Evolutionary conservation across 2,113 vertebrate species (phyloP), one percentile per base, ranked within the genome.

Genomic region (Anser cygnoides): DNA sequence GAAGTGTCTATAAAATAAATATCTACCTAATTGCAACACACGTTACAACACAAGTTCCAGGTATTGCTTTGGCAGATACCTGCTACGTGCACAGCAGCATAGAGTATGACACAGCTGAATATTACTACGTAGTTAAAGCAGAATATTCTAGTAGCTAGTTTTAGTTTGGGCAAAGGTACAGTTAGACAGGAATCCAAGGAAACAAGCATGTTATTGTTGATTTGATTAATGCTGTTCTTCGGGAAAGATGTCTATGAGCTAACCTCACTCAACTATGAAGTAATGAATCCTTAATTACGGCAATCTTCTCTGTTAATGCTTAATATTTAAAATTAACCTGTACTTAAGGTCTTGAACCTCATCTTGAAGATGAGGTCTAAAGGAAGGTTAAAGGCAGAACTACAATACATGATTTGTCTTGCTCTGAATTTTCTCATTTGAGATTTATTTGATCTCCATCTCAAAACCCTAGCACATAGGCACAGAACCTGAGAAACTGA

Each of bases 261-360:
- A 87, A n/a, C 15, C 41, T 87, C 54, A 83, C 21, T 92, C 55
- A 11, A 6, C 43, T 52, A 78, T 78, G 70, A 94, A 50, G 59
- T 77, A 94, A 92, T 75, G 29, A 89, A 23, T 57, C 43, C 23
- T 28, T 95, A 96, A 94, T 92, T 95, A 59, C 31, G 68, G 54
- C 68, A 94, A 81, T 89, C 77, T 93, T 93, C 83, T 33, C 52
- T 78, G 78, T 81, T 96, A 87, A 93, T 52, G 33, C 35, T 89
- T 94, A 92, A 86, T 91, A 95, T 46, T 81, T 79, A 87, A 91
- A 94, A 95, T 93, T 84, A 95, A 41, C 61, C 83, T 61, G 23
- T 68, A 93, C 31, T 94, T 89, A 84, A 87, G 50, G 57, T 91
- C 93, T 79, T 89, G 77, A 93, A 93, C 46, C 37, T 37, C 37